phyloP scores from a whole-genome alignment of 1,140 invertebrate genomes.

The Venustaconcha ellipsiformis region DNA sequence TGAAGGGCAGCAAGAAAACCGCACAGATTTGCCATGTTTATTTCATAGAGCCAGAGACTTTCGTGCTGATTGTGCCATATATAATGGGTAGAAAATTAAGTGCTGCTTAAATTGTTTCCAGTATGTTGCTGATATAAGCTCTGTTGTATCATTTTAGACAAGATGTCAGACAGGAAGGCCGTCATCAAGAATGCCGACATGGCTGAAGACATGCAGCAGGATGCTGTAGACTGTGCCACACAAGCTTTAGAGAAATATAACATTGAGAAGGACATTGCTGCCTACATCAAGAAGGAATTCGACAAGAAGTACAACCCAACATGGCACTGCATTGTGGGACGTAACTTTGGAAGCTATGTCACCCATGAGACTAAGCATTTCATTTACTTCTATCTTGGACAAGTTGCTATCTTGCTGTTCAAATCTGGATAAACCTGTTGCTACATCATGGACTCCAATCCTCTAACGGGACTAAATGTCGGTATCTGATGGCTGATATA shows the following conservation, averaged over 20 bases:
- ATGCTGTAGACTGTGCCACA: conserved; percentile 98
- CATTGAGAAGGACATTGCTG: conserved; percentile 99
- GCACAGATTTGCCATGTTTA: too few species aligned
- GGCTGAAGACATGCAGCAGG: conserved; percentile 99
- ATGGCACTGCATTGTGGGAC: conserved; percentile 94
- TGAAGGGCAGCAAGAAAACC: too few species aligned
- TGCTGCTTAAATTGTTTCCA: too few species aligned
- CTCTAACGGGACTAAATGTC: too few species aligned
- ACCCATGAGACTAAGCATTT: conserved; percentile 98
- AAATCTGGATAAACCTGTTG: conserved; percentile 40
- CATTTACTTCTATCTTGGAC: conserved; percentile 77
- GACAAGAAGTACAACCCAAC: conserved; percentile 99
- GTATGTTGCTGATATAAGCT: too few species aligned
- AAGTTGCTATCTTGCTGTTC: conserved; percentile 52
- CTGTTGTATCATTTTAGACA: conserved; percentile 6
- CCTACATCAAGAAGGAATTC: conserved; percentile 98
- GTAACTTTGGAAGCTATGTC: conserved; percentile 95
- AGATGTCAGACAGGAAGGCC: conserved; percentile 97
- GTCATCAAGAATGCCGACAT: conserved; percentile 99
- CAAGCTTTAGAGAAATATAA: conserved; percentile 99
- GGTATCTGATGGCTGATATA: too few species aligned
- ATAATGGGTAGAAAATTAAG: too few species aligned
- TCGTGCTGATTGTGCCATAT: too few species aligned
- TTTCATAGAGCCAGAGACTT: too few species aligned
- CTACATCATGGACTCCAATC: too few species aligned